phyloP scores from a whole-genome alignment of 1,140 invertebrate genomes.

The Cotesia typhae region DNA sequence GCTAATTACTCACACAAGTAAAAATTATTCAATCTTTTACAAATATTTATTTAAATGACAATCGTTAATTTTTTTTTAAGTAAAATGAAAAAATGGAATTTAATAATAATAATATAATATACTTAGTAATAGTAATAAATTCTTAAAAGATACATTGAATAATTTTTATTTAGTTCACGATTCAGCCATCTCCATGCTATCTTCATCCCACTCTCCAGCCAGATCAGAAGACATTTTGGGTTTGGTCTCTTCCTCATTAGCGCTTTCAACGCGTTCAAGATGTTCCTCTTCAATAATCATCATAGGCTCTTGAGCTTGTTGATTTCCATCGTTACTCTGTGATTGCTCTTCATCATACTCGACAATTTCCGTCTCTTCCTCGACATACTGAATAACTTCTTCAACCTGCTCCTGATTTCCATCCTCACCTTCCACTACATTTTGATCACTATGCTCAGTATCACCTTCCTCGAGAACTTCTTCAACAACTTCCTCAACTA shows the following conservation, averaged over 20 bases:
- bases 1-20: too few relatives aligned
- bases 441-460: constrained; percentile 16
- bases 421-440: constrained; percentile 11
- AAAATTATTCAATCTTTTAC: too few relatives aligned
- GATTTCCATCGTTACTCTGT: constrained; percentile 54
- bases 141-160: constrained; percentile 5
- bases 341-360: constrained; percentile 56
- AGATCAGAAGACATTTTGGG: constrained; percentile 39
- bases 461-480: constrained; percentile 38
- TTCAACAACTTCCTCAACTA: constrained; percentile 44
- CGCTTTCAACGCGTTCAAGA: constrained; percentile 13
- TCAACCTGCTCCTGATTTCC: constrained; percentile 39
- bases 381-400: constrained; percentile 61
- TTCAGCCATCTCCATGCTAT: constrained; percentile 45
- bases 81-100: constrained; percentile 14
- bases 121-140: constrained; percentile 1
- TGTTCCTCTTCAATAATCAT: constrained; percentile 39
- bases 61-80: not conserved
- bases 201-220: constrained; percentile 57
- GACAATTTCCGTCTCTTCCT: constrained; percentile 62
- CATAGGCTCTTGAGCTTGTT: constrained; percentile 49
- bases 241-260: constrained; percentile 20
- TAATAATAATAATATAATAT: not conserved
- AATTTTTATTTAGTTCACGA: constrained; percentile 44
- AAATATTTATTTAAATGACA: too few relatives aligned